Evolutionary conservation across 2,797 vertebrate genomes (phyloP), one percentile per base, ranked within the genome.

Genomic region (Lophius americanus): DNA sequence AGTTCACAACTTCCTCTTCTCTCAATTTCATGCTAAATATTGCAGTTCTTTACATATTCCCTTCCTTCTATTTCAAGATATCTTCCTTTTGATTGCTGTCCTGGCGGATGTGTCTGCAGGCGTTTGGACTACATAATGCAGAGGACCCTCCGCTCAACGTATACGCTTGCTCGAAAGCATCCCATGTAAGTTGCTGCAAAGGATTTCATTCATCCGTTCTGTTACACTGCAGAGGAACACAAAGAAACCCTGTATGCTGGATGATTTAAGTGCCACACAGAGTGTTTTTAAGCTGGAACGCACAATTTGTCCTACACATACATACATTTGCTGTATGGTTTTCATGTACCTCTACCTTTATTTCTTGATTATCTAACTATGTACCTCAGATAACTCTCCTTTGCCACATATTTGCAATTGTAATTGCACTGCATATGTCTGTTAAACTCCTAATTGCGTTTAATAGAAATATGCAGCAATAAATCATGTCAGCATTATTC

Each of bases 141-240:
- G 50, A 76, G 46, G 62, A 69, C 43, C 62, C 73, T 66, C 23
- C 9, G 10, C 51, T 62, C 74, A 9, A 38, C 42, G 7, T 1
- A 48, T 37, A 54, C 9, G 41, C 35, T 68, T 35, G 48, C 63
- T 64, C 62, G 72, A 51, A 72, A 78, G 37, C 73, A 79, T 71
- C 61, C 1, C 0, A 39, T 0, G 88, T 90, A 52, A 90, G 89
- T 85, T 38, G 6, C 41, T 2, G 43, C 13, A 76, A 9, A 32
- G 3, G 9, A 50, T 11, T 33, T 38, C 2, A 32, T 33, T 66
- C 32, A 32, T 52, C 14, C 44, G 10, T 38, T 42, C 4, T 23
- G 23, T 23, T 38, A 4, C 8, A 41, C 12, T 14, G 4, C 9
- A 8, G 32, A 37, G 44, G 13, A 49, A 12, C 10, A 43, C 10